Evolutionary conservation across 92 coral and sea anemone genomes (phyloP), one percentile per base, ranked within the genome.

Genomic region (Zoanthus gigantus): DNA sequence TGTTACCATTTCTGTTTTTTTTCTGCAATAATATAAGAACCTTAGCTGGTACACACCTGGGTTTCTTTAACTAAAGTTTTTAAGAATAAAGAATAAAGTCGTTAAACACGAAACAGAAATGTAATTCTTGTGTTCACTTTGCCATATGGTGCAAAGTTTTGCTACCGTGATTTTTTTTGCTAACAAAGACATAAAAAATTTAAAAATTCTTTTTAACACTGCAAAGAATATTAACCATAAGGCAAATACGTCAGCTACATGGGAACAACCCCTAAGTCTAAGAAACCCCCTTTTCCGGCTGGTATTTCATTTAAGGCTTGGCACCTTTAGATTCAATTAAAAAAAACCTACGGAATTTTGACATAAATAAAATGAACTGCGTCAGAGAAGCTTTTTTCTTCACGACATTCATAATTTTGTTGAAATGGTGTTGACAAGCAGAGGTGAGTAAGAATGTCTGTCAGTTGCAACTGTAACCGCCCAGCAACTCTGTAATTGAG

Each of bases 361-460:
- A 89, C 93, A 89, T 91, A 87, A 84, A 86, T 73, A 34, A 85
- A 84, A 94, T 92, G 66, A 81, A 23, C 88, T 82, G 90, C 93
- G 87, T 85, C 90, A 81, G 74, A 69, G 79, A 78, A 84, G 83
- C 86, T 85, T 66, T 81, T 81, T 81, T 37, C 74, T 81, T 81
- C 87, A 72, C 88, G 90, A 87, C 94, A 91, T 93, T 91, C 91
- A 89, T 72, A 54, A 77, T 89, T 93, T 61, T 80, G 96, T 89
- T 93, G 98, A 95, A 89, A 95, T 91, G 94, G 98, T 93, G 98
- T 83, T 95, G 98, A 95, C 98, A 95, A 89, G 91, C 83, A 92
- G 93, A 89, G 94, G 94, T 91, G 86, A 88, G 85, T 77, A 86
- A 78, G 74, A 91, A 83, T 89, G 90, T 89, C 92, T 94, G 88